Conservation (phyloP, 2,797 vertebrate genomes). For the Mormyrops boulengeri region DNA sequence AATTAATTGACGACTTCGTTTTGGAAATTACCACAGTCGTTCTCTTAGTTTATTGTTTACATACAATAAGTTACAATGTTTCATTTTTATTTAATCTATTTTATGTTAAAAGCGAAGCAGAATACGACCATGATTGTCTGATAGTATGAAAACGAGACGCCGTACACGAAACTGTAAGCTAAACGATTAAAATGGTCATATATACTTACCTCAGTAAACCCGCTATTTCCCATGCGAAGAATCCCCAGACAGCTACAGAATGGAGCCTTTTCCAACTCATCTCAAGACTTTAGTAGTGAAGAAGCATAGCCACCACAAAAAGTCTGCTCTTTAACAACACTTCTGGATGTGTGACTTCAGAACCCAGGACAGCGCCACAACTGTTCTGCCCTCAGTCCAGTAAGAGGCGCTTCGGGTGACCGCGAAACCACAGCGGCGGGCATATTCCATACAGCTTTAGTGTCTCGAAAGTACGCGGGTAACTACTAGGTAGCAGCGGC, state of each 20-base stretch:
- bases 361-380: slow-evolving; percentile 45
- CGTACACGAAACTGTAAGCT: not conserved
- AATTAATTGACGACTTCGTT: not conserved
- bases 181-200: not conserved
- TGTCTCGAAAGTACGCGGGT: not conserved
- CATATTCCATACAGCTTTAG: slow-evolving; percentile 31
- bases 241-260: slow-evolving; percentile 39
- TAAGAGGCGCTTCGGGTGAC: slow-evolving; percentile 23
- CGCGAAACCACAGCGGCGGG: slow-evolving; percentile 20
- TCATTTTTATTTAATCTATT: not conserved
- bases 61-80: not conserved
- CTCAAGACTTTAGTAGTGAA: slow-evolving; percentile 29
- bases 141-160: not conserved
- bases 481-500: not conserved
- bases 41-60: not conserved
- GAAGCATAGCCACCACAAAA: slow-evolving; percentile 28
- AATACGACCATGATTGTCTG: not conserved
- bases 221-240: slow-evolving; percentile 44
- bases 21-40: not conserved
- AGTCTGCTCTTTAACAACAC: slow-evolving; percentile 28
- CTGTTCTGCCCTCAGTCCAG: slow-evolving; percentile 27
- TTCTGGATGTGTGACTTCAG: slow-evolving; percentile 36
- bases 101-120: not conserved
- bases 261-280: slow-evolving; percentile 40
- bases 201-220: slow-evolving; percentile 43